Evolutionary conservation across 1,140 invertebrate genomes (phyloP), one percentile per base, ranked within the genome.

Genomic region (Homarus americanus): DNA sequence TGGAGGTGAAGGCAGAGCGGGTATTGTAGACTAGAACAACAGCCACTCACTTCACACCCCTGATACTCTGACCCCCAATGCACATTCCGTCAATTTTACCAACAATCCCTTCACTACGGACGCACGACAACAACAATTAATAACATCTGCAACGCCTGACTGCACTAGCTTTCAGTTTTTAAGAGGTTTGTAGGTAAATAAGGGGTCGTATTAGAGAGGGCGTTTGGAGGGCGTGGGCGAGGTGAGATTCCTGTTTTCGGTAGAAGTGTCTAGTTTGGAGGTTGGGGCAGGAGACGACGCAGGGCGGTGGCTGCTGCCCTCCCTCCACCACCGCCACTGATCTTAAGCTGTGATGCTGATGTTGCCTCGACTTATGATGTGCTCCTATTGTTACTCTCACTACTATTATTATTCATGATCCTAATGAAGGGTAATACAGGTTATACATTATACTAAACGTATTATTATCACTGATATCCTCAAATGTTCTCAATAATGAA

Each of bases 201-300:
- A 63, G 53, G 20, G 20, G 53, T 63, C 10, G 78, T 80, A n/a
- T 80, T 80, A 80, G 24, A 53, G n/a, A 49, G 41, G 44, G 44
- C 24, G 20, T 24, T 2, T 2, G 63, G 4, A 66, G 63, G 63
- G 63, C 53, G 63, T 28, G 63, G 83, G 41, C 63, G 66, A 73
- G 80, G n/a, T 38, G 44, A 38, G 83, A 75, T 85, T 85, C 83
- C 83, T 53, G 83, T 66, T 75, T 85, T 75, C 72, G 49, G 82
- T 84, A 72, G 66, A 85, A 78, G 76, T 79, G 40, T 79, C 76
- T 78, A n/a, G 40, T 41, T 49, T 0, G 63, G 63, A 4, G 20
- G 63, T n/a, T 66, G 63, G 63, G 12, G 63, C 4, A 66, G 63
- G 32, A 66, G 63, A 66, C 2, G 53, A 63, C 7, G 53, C 53